Percentiles rank a stretch among this genome's conserved stretches.
Evolutionary conservation across 2,113 vertebrate genomes (phyloP).

Genomic region (Hemicordylus capensis): DNA sequence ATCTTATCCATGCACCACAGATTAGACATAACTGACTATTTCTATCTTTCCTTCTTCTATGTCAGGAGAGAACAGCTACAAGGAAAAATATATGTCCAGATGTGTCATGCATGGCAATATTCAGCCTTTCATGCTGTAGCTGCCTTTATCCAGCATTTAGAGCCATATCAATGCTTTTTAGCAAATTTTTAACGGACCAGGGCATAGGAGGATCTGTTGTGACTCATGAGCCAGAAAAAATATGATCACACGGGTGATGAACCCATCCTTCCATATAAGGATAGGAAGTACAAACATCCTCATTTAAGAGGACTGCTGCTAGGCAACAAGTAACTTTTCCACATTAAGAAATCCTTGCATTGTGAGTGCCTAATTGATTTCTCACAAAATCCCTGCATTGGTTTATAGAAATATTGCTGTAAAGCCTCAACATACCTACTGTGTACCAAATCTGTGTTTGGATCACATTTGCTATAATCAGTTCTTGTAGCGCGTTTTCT

Average conservation of each 20-base stretch:
- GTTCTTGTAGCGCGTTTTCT: too few species aligned
- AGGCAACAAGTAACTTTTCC: conserved; percentile 69
- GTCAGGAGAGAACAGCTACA: conserved; percentile 44
- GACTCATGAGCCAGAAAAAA: not conserved
- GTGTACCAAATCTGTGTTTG: rapidly evolving
- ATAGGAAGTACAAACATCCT: not conserved
- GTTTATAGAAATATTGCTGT: conserved; percentile 53
- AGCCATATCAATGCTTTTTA: not conserved
- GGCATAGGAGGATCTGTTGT: not conserved
- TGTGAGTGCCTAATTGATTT: conserved; percentile 66
- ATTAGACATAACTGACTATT: conserved; percentile 57
- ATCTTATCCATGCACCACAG: conserved; percentile 14
- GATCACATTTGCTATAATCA: not conserved
- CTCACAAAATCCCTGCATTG: conserved; percentile 44
- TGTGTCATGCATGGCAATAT: not conserved
- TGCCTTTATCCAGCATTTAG: rapidly evolving
- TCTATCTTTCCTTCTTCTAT: conserved; percentile 40
- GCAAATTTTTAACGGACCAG: rapidly evolving
- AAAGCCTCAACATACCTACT: conserved; percentile 19
- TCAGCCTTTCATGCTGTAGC: not conserved
- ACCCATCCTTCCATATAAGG: not conserved
- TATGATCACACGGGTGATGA: not conserved
- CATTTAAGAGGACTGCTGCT: conserved; percentile 67
- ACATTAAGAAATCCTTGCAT: conserved; percentile 53
- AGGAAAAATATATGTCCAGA: not conserved